Evolutionary conservation across 2,888 invertebrate species (phyloP), one percentile per base, ranked within the genome.

Genomic region (Ochropleura leucogaster): DNA sequence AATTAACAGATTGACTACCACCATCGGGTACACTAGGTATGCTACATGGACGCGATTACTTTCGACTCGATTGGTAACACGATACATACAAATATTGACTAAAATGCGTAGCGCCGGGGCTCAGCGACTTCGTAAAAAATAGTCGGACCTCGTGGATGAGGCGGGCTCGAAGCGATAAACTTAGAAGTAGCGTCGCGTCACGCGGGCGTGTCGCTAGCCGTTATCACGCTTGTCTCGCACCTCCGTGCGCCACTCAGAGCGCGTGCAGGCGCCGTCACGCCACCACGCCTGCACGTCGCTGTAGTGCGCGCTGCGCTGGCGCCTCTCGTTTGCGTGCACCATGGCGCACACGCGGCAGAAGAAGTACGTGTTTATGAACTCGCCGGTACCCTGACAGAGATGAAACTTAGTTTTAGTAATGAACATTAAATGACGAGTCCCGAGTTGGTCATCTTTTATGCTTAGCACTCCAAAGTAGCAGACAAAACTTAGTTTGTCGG

Each of bases 341-440:
- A 98, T 97, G 8, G 98, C 98, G 93, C 99, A 99, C 76, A 99
- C 97, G 59, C 99, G 97, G 92, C 99, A 99, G 97, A 99, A 99
- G 95, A 99, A 99, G 93, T 98, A 99, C 42, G 99, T 99, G 95
- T 99, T 99, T 89, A 99, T 98, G 92, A 99, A 99, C 93, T 99
- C 98, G 2, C 99, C 99, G 0, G 99, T 99, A 66, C 98, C 98
- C 96, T 99, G 66, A 14, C 0, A 49, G 53, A 53, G 8, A 51
- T 57, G 3, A 40, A 49, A n/a, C 7, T 68, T 47, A 20, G n/a
- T 18, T 63, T 51, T 57, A 55, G 4, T 44, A 16, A 3, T 20
- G 3, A 68, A 57, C 20, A 40, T 46, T 8, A n/a, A 57, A 12
- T 42, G 0, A 51, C 18, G 14, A 40, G 49, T 20, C 20, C n/a